Conservation (phyloP, 2,113 vertebrate species). For the Bubo blakistoni region DNA sequence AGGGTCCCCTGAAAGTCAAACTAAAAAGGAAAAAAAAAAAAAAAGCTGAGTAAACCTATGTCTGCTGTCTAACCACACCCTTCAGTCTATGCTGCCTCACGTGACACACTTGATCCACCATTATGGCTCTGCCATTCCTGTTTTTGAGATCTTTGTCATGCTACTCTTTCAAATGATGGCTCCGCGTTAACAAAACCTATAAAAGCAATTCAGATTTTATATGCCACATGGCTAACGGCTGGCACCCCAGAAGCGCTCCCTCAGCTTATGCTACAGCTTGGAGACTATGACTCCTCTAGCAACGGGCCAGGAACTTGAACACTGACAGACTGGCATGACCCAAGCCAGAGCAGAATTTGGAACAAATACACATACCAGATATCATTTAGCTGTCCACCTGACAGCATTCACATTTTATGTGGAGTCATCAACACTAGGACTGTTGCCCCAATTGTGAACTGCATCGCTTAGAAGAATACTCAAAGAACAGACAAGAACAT, state of each 20-base stretch:
- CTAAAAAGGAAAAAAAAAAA: not conserved
- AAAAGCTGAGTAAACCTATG: not conserved
- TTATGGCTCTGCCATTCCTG: not conserved
- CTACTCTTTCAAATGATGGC: not conserved
- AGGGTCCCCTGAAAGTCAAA: not conserved
- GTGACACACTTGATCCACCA: not conserved
- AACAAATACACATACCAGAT: not conserved
- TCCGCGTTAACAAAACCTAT: not conserved
- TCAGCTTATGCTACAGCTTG: not conserved
- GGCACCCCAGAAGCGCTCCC: not conserved
- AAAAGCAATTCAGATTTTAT: not conserved
- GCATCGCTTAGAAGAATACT: not conserved
- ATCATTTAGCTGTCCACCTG: not conserved
- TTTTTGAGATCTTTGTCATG: not conserved
- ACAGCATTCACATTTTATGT: not conserved
- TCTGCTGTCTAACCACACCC: not conserved
- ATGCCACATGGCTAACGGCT: not conserved
- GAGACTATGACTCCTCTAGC: not conserved
- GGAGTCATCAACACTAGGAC: not conserved
- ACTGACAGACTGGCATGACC: not conserved
- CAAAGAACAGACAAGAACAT: not conserved
- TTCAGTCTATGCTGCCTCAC: not conserved
- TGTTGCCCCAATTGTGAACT: not conserved
- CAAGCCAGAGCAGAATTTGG: not conserved
- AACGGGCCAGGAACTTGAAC: not conserved